Evolutionary conservation across 2,797 vertebrate species (phyloP), one percentile per base, ranked within the genome.

Genomic region (Onychomys torridus): DNA sequence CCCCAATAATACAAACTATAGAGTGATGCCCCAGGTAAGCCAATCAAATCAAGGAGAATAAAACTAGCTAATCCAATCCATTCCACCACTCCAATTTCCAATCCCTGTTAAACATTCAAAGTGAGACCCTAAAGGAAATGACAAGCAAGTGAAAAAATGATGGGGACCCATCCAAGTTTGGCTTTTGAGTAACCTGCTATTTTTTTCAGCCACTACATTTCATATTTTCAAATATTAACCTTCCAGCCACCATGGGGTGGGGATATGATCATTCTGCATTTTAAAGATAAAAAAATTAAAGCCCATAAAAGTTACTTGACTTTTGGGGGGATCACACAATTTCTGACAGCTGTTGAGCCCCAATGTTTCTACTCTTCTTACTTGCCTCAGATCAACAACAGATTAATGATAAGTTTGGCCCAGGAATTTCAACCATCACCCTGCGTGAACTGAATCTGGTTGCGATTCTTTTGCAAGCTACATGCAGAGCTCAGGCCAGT

Each of bases 151-250:
- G 27, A 14, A 32, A 61, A 32, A n/a, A 14, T 2, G 5, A 34
- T 25, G 52, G 25, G 4, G 43, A 40, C 14, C 52, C 52, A 8
- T 1, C 9, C 7, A 0, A 6, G 52, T n/a, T 16, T 13, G 57
- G 52, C 81, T 75, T 65, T 21, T 19, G 88, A 43, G 81, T 32
- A 46, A 32, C 83, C 49, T 25, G 43, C 43, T 49, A 67, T 13
- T 14, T n/a, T n/a, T 32, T 85, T 49, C 25, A 52, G 43, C 2
- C 4, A n/a, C 32, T 16, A 5, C 40, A 46, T 14, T 86, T 83
- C 71, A 87, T 43, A 34, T 63, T 93, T 92, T 78, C 71, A 79
- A 75, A 81, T 40, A 55, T 32, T 57, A 95, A 67, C 77, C 49
- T 88, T 84, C 76, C 7, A 73, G 12, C 27, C 40, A 55, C 40